These are phyloP conservation scores for Drosophila erecta DNA, from an alignment of 1,140 invertebrate genomes.

Conservation along the genomic window DNA sequence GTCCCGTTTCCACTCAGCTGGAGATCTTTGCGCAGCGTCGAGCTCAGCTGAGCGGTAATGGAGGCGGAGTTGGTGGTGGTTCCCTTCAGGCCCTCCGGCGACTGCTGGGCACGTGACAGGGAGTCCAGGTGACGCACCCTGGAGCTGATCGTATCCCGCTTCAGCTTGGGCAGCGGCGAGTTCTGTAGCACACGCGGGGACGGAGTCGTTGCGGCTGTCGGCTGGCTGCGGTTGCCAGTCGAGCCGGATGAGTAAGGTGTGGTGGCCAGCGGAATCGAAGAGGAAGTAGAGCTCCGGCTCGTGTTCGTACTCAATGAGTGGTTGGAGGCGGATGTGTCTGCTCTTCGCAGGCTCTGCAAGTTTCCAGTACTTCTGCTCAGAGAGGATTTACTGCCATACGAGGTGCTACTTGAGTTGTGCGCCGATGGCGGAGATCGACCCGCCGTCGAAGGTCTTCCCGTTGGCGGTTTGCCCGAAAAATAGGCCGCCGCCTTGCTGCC, in stretches of 20 bases:
- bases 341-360: conserved; percentile 84
- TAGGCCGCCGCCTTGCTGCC: conserved; percentile 85
- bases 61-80: conserved; percentile 43
- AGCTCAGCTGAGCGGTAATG: conserved; percentile 73
- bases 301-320: conserved; percentile 78
- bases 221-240: conserved; percentile 62
- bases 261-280: conserved; percentile 80
- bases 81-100: conserved; percentile 49
- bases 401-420: conserved; percentile 81
- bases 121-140: conserved; percentile 86
- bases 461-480: conserved; percentile 86
- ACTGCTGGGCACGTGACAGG: conserved; percentile 79
- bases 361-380: conserved; percentile 84
- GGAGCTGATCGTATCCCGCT: conserved; percentile 87
- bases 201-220: conserved; percentile 81
- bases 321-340: conserved; percentile 83
- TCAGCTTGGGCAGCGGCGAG: conserved; percentile 86
- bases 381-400: conserved; percentile 84
- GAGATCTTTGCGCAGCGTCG: conserved; percentile 76
- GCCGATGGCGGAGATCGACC: conserved; percentile 78
- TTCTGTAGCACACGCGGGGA: conserved; percentile 82
- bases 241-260: conserved; percentile 70
- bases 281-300: conserved; percentile 79
- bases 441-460: conserved; percentile 67
- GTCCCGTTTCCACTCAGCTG: conserved; percentile 57